Evolutionary conservation across 2,888 invertebrate species (phyloP), one percentile per base, ranked within the genome.

Genomic region (Dexiosoma caninum): DNA sequence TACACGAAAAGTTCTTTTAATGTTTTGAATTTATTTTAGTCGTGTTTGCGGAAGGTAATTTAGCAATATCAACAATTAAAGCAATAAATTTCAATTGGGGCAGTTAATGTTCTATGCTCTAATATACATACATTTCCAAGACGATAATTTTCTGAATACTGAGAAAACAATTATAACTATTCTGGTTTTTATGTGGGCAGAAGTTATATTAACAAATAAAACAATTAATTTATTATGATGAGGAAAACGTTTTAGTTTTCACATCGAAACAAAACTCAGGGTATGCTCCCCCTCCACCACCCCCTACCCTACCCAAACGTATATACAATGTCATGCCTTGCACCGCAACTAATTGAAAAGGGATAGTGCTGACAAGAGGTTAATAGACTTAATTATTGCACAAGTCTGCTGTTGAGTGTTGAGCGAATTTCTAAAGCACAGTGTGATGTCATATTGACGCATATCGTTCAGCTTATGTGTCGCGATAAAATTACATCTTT

Each of bases 1-100:
- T 12, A 35, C 35, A 16, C 35, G 44, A 32, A 21, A 49, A 75
- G 32, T 51, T 42, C 9, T 42, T 59, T 51, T 67, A 67, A 59
- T 59, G 59, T 67, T 51, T 51, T 30, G 14, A 64, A 66, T 66
- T 74, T 66, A 57, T 67, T 67, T 75, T 59, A 75, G 66, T 59
- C 67, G 32, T 23, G 37, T 67, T 75, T 59, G 16, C 16, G 55
- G 62, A 12, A 72, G 62, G 32, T 72, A 67, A 44, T 51, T 30
- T n/a, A 40, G 23, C 4, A 42, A 40, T 23, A 59, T 21, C 40
- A 59, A 30, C 75, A 59, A 67, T 67, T 67, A 75, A 35, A 59
- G 59, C 32, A 75, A 75, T 75, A 59, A 75, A 75, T 75, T 59
- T 60, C 67, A 67, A 75, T 75, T 60, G 59, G 23, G 51, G 0